Conservation (phyloP, 2,797 vertebrate genomes). For the Hyperoplus immaculatus region DNA sequence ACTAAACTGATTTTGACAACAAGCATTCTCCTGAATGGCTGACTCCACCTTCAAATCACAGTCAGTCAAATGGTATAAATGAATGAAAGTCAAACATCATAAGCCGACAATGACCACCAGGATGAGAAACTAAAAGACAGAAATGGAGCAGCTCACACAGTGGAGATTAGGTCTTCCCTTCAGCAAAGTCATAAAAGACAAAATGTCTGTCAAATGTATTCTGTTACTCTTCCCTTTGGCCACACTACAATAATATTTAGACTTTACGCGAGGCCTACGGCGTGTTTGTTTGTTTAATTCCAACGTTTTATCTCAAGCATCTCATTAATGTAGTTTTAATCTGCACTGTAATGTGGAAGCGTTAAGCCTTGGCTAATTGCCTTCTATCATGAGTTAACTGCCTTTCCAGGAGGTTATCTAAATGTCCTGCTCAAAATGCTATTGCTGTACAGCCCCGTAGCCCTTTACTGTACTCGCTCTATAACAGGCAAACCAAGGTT, state of each 20-base stretch:
- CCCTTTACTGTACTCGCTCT: neutral
- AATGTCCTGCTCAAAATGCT: conserved; percentile 27
- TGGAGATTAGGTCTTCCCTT: neutral
- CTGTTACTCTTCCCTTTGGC: neutral
- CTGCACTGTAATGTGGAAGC: conserved; percentile 26
- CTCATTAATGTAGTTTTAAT: conserved; percentile 45
- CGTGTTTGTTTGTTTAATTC: conserved; percentile 18
- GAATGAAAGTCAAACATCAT: too few relatives aligned
- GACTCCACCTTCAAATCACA: conserved; percentile 33
- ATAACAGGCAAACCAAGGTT: conserved; percentile 16
- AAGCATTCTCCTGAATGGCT: too few relatives aligned
- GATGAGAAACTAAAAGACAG: conserved; percentile 24
- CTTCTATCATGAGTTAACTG: conserved; percentile 45
- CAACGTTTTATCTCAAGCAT: conserved; percentile 47
- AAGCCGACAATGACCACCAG: neutral
- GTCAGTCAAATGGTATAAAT: conserved; percentile 5
- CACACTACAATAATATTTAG: neutral
- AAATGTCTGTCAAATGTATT: neutral
- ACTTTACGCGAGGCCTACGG: neutral
- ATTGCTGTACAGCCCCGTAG: conserved; percentile 18
- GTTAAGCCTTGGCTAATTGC: conserved; percentile 55
- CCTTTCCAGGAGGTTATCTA: conserved; percentile 41
- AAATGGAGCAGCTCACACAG: neutral
- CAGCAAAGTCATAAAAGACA: neutral
- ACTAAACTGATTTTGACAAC: too few relatives aligned